Evolutionary conservation across 1,140 invertebrate species (phyloP).

Genomic region (Phortica variegata): DNA sequence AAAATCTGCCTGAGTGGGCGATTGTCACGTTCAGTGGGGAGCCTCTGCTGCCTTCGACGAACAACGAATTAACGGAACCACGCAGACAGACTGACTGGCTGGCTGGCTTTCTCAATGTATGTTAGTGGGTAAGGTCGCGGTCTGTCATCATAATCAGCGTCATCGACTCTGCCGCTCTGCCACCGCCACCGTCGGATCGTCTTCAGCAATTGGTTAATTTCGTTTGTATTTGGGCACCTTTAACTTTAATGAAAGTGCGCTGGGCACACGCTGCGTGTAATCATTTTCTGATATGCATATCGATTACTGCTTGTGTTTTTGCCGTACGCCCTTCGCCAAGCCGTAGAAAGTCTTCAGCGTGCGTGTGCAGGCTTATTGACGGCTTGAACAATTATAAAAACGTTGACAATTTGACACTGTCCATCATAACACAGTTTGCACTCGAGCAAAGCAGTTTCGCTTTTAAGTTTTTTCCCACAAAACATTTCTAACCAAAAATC

Average conservation of each 20-base stretch:
- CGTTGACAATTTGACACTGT: constrained; percentile 11
- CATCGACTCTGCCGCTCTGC: no score
- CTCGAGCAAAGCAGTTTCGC: constrained; percentile 21
- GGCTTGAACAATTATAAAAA: constrained; percentile 40
- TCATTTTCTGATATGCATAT: constrained; percentile 36
- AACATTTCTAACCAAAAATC: constrained; percentile 5
- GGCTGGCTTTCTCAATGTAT: no score
- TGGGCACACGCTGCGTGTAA: constrained; percentile 25
- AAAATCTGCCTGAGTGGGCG: no score
- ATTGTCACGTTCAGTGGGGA: no score
- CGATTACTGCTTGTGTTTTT: constrained; percentile 8
- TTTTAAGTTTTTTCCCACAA: constrained; percentile 1
- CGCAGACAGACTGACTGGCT: no score
- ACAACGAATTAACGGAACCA: no score
- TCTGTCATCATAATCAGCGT: no score
- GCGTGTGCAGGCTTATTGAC: background rate
- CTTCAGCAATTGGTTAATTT: no score
- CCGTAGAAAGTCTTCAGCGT: constrained; percentile 12
- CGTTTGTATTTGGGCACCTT: no score
- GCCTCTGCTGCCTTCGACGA: no score
- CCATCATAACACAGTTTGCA: constrained; percentile 34
- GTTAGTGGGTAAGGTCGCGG: constrained; percentile 16
- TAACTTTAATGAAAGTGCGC: constrained; percentile 1
- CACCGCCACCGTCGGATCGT: no score
- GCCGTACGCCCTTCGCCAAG: constrained; percentile 26